Percentiles rank a stretch among this genome's conserved stretches.
phyloP scores from a whole-genome alignment of 2,888 invertebrate species.

The Sicus ferrugineus region DNA sequence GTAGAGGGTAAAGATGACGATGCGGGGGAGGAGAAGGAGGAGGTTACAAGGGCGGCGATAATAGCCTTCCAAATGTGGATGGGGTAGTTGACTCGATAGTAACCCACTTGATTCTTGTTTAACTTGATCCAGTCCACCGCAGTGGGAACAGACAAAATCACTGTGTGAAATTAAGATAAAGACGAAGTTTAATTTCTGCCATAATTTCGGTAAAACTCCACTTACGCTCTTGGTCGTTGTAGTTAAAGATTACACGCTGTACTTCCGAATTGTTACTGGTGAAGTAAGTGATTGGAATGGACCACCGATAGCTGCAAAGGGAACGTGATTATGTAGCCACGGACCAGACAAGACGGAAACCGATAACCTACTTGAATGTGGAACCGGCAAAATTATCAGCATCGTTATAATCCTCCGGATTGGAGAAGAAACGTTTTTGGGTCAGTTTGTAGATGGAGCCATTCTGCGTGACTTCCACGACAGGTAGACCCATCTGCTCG shows the following conservation, averaged over 20 bases:
- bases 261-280: slow-evolving; percentile 66
- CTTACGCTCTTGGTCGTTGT: slow-evolving; percentile 56
- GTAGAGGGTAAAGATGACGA: no score
- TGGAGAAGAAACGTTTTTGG: slow-evolving; percentile 79
- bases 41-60: slow-evolving; percentile 57
- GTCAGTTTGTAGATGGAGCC: slow-evolving; percentile 69
- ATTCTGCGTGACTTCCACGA: slow-evolving; percentile 70
- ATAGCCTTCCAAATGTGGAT: slow-evolving; percentile 70
- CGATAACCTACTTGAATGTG: slow-evolving; percentile 65
- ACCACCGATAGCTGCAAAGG: slow-evolving; percentile 80
- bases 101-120: slow-evolving; percentile 85
- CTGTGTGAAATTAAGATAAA: slow-evolving; percentile 36
- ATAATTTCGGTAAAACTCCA: background rate
- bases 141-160: slow-evolving; percentile 65
- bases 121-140: slow-evolving; percentile 79
- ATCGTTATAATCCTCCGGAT: slow-evolving; percentile 69
- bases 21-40: slow-evolving; percentile 41
- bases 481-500: slow-evolving; percentile 86
- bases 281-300: slow-evolving; percentile 81
- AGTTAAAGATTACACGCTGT: slow-evolving; percentile 59
- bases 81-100: slow-evolving; percentile 87
- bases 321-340: background rate
- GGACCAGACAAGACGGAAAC: background rate
- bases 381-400: slow-evolving; percentile 67
- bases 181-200: background rate